Base-by-base conservation (phyloP, 1,140 invertebrate species). In the Ylistrum balloti region DNA sequence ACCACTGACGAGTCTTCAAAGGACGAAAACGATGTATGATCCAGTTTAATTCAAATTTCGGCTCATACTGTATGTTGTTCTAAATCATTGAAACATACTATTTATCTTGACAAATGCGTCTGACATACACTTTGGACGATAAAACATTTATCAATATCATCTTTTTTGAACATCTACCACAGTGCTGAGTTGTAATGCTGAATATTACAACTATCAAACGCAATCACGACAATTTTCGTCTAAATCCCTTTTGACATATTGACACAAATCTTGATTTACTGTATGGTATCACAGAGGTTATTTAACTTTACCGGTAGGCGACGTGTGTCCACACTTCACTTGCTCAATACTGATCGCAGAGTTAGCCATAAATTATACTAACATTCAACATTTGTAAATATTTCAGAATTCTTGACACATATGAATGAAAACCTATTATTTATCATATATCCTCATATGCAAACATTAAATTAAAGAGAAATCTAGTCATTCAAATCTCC, bases 181-280 rank as follows among this genome's bases (percentile, higher is more conserved):
- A n/a, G n/a, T n/a, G n/a, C n/a, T n/a, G n/a, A n/a, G n/a, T n/a
- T n/a, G n/a, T n/a, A 7, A 28, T 74, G 28, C n/a, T n/a, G 2
- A 48, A 20, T 28, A 28, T 7, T 74, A 17, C 56, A 74, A 74
- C 56, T 74, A 74, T 74, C 17, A 74, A 74, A 74, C 56, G 56
- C 56, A 74, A 74, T 74, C 9, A 74, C 22, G 22, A 74, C n/a
- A n/a, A 74, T 74, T 74, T 74, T 74, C 45, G 56, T 74, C 5
- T 5, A 28, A 74, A 74, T 74, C 56, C 56, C 28, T 74, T 9
- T 74, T 74, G 56, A 74, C 56, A 74, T 74, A 74, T 74, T 74
- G 56, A 74, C 56, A 74, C 56, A 74, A 74, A 74, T 74, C 56
- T 74, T 74, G 56, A 74, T 74, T 74, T 74, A 74, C 56, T 74